Conservation (phyloP, 2,113 vertebrate species). For the Dasyprocta punctata region DNA sequence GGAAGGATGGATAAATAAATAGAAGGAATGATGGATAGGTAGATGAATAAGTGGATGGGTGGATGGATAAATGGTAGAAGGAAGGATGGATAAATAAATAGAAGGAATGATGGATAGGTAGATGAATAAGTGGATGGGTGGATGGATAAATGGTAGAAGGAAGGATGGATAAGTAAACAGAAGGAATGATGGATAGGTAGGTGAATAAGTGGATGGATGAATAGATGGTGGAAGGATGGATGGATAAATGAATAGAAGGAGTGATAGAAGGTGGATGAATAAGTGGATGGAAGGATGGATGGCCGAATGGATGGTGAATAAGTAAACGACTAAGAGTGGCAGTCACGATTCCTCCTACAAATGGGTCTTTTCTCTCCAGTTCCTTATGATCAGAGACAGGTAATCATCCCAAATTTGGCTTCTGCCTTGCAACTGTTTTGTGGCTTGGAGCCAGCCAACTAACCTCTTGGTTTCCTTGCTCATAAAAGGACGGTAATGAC, state of each 20-base stretch:
- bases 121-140: background rate
- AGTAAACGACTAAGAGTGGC: background rate
- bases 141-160: background rate
- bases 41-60: no score
- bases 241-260: no score
- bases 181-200: no score
- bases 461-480: constrained; percentile 61
- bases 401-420: background rate
- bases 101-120: no score
- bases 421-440: constrained; percentile 65
- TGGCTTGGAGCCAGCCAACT: constrained; percentile 69
- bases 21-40: no score
- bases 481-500: constrained; percentile 73
- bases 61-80: background rate
- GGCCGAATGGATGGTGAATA: background rate
- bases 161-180: background rate
- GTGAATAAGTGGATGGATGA: no score
- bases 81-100: background rate
- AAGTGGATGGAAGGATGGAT: background rate
- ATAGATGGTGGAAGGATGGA: background rate
- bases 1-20: background rate
- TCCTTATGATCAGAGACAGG: constrained; percentile 26
- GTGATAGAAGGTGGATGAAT: no score
- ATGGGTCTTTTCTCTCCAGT: background rate
- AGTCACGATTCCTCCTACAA: background rate